These are phyloP conservation scores for Spodoptera exigua DNA, from an alignment of 2,888 invertebrate species.

Conservation along the genomic window DNA sequence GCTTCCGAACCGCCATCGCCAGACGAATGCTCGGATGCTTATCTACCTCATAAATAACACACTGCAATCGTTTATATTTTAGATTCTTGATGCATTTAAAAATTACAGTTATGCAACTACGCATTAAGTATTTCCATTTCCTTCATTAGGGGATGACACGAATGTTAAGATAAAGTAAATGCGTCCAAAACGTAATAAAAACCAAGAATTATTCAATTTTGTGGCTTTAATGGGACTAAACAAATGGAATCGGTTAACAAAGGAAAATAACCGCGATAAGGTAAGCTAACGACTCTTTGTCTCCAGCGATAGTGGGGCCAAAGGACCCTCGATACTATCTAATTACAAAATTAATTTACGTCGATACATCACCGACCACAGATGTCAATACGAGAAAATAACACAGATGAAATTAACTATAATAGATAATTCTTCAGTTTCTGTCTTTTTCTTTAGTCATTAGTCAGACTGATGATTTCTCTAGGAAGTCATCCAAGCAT, in stretches of 20 bases:
- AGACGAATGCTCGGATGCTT: constrained; percentile 4
- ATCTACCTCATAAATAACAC: no score
- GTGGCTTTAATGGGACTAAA: constrained; percentile 40
- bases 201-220: constrained; percentile 35
- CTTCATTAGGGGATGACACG: no score
- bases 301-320: constrained; percentile 34
- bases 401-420: no score
- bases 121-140: no score
- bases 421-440: no score
- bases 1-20: constrained; percentile 38
- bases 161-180: not conserved
- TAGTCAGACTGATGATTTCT: no score
- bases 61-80: no score
- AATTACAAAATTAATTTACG: constrained; percentile 32
- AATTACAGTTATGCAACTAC: no score
- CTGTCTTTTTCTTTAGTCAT: no score
- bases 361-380: constrained; percentile 2
- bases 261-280: constrained; percentile 57
- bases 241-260: constrained; percentile 49
- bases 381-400: not conserved
- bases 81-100: no score
- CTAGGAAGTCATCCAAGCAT: no score
- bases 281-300: constrained; percentile 54
- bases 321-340: constrained; percentile 30
- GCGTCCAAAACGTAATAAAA: constrained; percentile 25